Evolutionary conservation across 2,113 vertebrate genomes (phyloP), one percentile per base, ranked within the genome.

Genomic region (Microcebus jonahi): DNA sequence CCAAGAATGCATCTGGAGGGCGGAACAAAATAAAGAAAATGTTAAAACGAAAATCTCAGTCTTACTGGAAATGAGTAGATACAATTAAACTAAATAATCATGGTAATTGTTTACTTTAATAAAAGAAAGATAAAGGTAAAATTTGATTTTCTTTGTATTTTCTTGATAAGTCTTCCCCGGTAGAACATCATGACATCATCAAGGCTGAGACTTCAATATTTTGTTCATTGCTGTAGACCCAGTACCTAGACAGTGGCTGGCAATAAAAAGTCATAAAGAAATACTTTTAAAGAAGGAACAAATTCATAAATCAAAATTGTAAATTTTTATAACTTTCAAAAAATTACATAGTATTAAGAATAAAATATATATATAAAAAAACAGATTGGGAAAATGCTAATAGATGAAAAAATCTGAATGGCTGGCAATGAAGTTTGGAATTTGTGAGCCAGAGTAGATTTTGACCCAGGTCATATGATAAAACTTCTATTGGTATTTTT

Each of bases 71-170:
- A 61, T 68, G 63, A 85, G 31, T 23, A 93, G 1, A 57, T 65
- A 42, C 23, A 9, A 76, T 34, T 70, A 31, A 75, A 67, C 2
- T 57, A 84, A 65, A 84, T n/a, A 87, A 67, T 76, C 23, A 59
- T 70, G 48, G 10, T 25, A 79, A 90, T 2, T 4, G 2, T 80
- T 75, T 81, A 23, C 17, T 59, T 90, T 59, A 90, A 12, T 36
- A 17, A 65, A 53, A 59, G 12, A 68, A 83, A 90, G 3, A 68
- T 61, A 76, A 63, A 94, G 94, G 21, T 85, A 89, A 82, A 85
- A 27, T 71, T n/a, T 27, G 21, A 92, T 61, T 8, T 86, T 63
- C 61, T 86, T 70, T 42, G 25, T 48, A 75, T 61, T 55, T 79
- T 83, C 3, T 73, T 42, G 77, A 53, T 77, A 1, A 57, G 2